phyloP scores from a whole-genome alignment of 2,888 invertebrate genomes.

The Taphrorychus bicolor region DNA sequence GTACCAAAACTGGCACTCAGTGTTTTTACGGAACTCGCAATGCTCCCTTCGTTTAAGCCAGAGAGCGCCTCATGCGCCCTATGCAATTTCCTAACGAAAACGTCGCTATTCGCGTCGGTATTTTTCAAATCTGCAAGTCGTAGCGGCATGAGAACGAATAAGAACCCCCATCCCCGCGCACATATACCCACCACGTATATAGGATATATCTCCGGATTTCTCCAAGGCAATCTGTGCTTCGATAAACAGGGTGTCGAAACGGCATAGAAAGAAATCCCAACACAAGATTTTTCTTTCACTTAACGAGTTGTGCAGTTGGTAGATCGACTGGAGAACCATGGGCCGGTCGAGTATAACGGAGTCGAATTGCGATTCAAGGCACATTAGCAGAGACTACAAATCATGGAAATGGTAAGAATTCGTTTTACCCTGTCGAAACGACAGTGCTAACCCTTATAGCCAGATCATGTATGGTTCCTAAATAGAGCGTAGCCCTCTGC shows the following conservation, averaged over 20 bases:
- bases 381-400: slow-evolving; percentile 81
- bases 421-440: neutral
- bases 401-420: neutral
- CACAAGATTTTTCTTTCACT: slow-evolving; percentile 88
- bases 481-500: slow-evolving; percentile 88
- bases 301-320: slow-evolving; percentile 92
- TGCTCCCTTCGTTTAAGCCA: slow-evolving; percentile 70
- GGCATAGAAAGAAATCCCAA: slow-evolving; percentile 97
- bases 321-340: slow-evolving; percentile 93
- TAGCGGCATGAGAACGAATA: too few species aligned
- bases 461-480: slow-evolving; percentile 91
- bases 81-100: slow-evolving; percentile 83
- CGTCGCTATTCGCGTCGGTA: slow-evolving; percentile 86
- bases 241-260: slow-evolving; percentile 93
- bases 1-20: slow-evolving; percentile 87
- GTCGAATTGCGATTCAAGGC: slow-evolving; percentile 98
- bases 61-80: slow-evolving; percentile 89
- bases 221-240: slow-evolving; percentile 95
- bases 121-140: slow-evolving; percentile 78
- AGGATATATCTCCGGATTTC: slow-evolving; percentile 83
- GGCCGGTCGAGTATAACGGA: slow-evolving; percentile 95
- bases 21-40: slow-evolving; percentile 71
- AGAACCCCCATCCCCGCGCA: too few species aligned
- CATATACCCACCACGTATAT: slow-evolving; percentile 77
- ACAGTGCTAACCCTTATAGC: slow-evolving; percentile 76